Conservation (phyloP, 2,113 vertebrate species). For the Astur gentilis region DNA sequence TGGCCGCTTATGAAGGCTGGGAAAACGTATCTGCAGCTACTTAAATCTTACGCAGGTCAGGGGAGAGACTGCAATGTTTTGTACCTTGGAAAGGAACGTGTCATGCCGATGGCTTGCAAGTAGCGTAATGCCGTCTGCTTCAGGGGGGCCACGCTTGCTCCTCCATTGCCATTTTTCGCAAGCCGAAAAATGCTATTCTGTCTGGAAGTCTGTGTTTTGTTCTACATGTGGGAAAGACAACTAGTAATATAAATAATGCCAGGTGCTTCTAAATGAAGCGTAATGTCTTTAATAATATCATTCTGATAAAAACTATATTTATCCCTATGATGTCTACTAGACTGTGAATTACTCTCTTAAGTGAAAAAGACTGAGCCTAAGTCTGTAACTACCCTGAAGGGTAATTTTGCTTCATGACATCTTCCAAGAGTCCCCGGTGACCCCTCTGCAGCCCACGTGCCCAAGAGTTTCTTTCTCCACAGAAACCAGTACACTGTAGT, state of each 20-base stretch:
- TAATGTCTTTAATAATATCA: background rate
- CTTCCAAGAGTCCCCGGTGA: background rate
- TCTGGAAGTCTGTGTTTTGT: background rate
- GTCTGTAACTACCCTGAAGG: background rate
- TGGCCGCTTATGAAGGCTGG: background rate
- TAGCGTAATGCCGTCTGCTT: background rate
- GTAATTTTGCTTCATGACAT: background rate
- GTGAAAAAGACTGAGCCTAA: background rate
- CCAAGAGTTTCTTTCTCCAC: background rate
- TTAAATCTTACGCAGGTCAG: background rate
- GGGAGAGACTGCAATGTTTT: background rate
- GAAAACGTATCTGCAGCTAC: background rate
- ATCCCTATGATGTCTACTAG: background rate
- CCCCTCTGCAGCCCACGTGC: background rate
- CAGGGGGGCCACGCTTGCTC: background rate
- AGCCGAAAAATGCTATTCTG: background rate
- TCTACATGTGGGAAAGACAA: background rate
- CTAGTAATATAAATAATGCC: background rate
- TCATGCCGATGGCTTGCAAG: background rate
- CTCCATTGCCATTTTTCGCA: fast-evolving
- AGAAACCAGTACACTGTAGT: background rate
- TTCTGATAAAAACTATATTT: background rate
- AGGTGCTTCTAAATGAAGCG: background rate
- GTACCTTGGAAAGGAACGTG: background rate
- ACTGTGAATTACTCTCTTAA: background rate